These are phyloP conservation scores for Empidonax alnorum DNA, from an alignment of 2,113 vertebrate genomes.

Conservation along the genomic window DNA sequence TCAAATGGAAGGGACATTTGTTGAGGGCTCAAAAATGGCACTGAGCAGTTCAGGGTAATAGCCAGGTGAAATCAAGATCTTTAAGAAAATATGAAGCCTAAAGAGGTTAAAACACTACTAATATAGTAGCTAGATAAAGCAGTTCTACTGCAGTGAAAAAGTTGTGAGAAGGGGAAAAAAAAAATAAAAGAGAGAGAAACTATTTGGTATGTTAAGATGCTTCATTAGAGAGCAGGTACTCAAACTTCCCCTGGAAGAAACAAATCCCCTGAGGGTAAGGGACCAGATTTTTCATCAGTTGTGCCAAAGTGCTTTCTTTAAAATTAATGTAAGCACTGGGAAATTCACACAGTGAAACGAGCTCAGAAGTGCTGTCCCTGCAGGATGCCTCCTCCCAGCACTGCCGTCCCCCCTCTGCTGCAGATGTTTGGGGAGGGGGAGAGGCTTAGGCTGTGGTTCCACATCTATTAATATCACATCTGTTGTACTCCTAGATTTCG, in stretches of 20 bases:
- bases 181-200: background rate
- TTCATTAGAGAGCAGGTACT: constrained; percentile 6
- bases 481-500: constrained; percentile 24
- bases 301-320: constrained; percentile 24
- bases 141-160: background rate
- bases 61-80: background rate
- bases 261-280: background rate
- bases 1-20: background rate
- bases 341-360: background rate
- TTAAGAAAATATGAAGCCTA: background rate
- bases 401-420: background rate
- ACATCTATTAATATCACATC: constrained; percentile 64
- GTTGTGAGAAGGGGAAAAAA: background rate
- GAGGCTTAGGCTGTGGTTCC: constrained; percentile 15
- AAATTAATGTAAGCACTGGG: background rate
- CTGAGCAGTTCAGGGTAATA: background rate
- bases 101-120: background rate
- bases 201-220: background rate
- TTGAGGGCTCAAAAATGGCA: background rate
- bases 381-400: constrained; percentile 19
- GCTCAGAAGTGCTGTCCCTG: constrained; percentile 32
- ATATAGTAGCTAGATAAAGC: background rate
- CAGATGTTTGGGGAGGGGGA: constrained; percentile 47
- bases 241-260: constrained; percentile 12
- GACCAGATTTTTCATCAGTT: background rate